Conservation (phyloP, 2,113 vertebrate species). For the Microcebus lehilahytsara region DNA sequence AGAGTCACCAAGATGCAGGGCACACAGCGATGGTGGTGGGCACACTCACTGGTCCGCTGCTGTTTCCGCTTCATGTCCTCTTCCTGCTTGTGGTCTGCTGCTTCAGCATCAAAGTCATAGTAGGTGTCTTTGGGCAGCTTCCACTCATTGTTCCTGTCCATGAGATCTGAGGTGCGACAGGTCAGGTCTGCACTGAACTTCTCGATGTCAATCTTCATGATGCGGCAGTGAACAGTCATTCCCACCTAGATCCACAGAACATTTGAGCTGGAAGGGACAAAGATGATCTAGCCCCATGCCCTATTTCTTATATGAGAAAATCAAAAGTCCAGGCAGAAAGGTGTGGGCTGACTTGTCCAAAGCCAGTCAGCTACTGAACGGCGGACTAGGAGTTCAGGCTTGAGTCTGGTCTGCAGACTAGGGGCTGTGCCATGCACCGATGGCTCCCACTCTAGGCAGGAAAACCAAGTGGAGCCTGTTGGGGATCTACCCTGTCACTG, state of each 20-base stretch:
- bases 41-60: conserved; percentile 94
- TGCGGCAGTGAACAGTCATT: conserved; percentile 98
- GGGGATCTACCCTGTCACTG: background rate
- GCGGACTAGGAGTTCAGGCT: background rate
- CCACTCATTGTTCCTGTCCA: conserved; percentile 98
- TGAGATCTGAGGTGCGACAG: conserved; percentile 96
- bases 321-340: conserved; percentile 22
- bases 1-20: background rate
- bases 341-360: background rate
- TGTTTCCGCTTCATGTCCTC: conserved; percentile 97
- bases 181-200: conserved; percentile 98
- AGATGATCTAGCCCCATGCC: conserved; percentile 56
- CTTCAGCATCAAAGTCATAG: conserved; percentile 96
- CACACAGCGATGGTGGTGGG: background rate
- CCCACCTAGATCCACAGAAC: conserved; percentile 89
- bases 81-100: conserved; percentile 94
- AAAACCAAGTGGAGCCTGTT: background rate
- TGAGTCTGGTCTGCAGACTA: background rate
- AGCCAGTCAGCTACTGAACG: background rate
- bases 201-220: conserved; percentile 99
- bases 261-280: conserved; percentile 70
- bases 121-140: conserved; percentile 98
- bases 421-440: background rate
- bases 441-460: background rate
- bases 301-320: conserved; percentile 26